Evolutionary conservation across 2,888 invertebrate genomes (phyloP), one percentile per base, ranked within the genome.

Genomic region (Perizoma flavofasciatum): DNA sequence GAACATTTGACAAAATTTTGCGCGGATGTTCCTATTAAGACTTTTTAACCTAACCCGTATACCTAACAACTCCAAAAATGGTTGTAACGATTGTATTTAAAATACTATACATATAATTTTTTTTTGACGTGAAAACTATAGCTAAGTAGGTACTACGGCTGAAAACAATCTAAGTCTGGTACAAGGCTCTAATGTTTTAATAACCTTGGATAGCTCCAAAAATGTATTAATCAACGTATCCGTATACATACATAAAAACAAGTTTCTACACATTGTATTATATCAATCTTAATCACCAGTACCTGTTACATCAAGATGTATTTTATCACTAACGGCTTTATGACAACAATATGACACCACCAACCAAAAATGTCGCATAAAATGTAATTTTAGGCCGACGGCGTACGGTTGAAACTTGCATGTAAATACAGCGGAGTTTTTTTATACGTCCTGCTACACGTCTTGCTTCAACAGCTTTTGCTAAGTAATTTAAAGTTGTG

Each of bases 281-380:
- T 47, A 55, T 41, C 48, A 34, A 55, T 48, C 47, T 55, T 43
- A 55, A 61, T 61, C 54, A 63, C 50, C 54, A 2, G 34, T 58
- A 54, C 61, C 60, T 60, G 59, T 50, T 59, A 61, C 56, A 49
- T 61, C 22, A 46, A 51, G 47, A 48, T 49, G 34, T 41, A 5
- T 43, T 61, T 47, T 53, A 61, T 53, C 49, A 51, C 46, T 46
- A 58, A 58, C 51, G 57, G 52, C 43, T 46, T 9, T 33, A 11
- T 50, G 55, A 51, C 47, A 54, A 32, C 51, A 51, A 47, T 43
- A 40, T 39, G n/a, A 45, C 56, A 63, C 53, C 40, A 49, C 22
- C 47, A 11, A 6, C 32, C 4, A 9, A 34, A 51, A 32, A 8
- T n/a, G 4, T 11, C 43, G 7, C 8, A 9, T 9, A 1, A 56